Base-by-base conservation (phyloP, 2,888 invertebrate species). In the Acrobasis repandana region DNA sequence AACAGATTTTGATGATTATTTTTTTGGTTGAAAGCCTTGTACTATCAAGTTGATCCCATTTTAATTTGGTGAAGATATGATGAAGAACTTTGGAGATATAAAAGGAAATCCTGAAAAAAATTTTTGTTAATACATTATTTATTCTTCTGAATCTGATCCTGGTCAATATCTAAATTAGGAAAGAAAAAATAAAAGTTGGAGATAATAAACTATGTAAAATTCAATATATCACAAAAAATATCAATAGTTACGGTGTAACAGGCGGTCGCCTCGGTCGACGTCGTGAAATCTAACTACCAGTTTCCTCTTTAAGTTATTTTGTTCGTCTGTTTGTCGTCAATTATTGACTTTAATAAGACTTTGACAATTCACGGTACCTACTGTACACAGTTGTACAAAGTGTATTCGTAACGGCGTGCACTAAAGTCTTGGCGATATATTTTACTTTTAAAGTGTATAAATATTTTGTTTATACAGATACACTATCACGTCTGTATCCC, bases 311-410 rank as follows among this genome's bases (percentile, higher is more conserved):
- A 77, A 76, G 72, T 82, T 82, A 84, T 80, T 83, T 81, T 73
- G 83, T 79, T 68, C 71, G 76, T 76, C 65, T 83, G 79, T 85
- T 83, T 84, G 81, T 72, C 74, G 74, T 80, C 81, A 79, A 79
- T 85, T 83, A 83, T 85, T 85, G 84, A 82, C 84, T 84, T 82
- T 83, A 84, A 83, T 83, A 85, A 79, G 79, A 71, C 80, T 76
- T 80, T 77, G 82, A 79, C 79, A 76, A 80, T 81, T 79, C 77
- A 77, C 76, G 72, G 76, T 76, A 73, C 72, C 70, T 69, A 76
- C 72, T 73, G 73, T 52, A 61, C 62, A 60, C 61, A 57, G 61
- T 60, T 66, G 63, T 61, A 64, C 62, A 65, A 64, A 64, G 64
- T 63, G 61, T 64, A 59, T 51, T 20, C 50, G 61, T 66, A 66